A percentile compares a stretch with the other conserved stretches of the same genome.
These are phyloP conservation scores for Tyrannus savana DNA, from an alignment of 2,113 vertebrate species.

Conservation along the genomic window DNA sequence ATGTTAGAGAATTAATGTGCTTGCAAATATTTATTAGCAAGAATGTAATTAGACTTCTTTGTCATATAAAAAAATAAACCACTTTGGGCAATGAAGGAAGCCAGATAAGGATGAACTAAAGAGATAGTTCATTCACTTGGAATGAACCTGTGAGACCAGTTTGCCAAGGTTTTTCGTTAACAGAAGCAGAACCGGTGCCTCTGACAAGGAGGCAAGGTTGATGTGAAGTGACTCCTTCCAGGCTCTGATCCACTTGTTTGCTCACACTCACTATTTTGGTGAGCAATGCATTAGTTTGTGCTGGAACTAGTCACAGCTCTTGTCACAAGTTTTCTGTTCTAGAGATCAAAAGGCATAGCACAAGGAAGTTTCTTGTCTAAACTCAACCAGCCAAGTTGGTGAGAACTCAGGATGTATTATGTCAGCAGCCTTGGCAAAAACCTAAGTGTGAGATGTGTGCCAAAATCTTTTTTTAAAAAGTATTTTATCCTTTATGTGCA, in stretches of 20 bases:
- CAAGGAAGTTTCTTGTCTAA: not conserved
- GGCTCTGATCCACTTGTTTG: not conserved
- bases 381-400: not conserved
- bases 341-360: not conserved
- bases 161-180: not conserved
- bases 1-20: not conserved
- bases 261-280: not conserved
- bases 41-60: not conserved
- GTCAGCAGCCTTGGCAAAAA: not conserved
- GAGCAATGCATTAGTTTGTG: accelerated
- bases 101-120: not conserved
- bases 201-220: not conserved
- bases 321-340: not conserved
- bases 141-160: not conserved
- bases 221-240: accelerated
- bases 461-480: not conserved
- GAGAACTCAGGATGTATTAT: not conserved
- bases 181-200: not conserved
- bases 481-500: not conserved
- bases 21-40: not conserved
- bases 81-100: not conserved
- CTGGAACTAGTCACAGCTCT: not conserved
- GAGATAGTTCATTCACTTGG: not conserved
- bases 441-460: not conserved
- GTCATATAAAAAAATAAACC: not conserved